These are phyloP conservation scores for Toxonevra muliebris DNA, from an alignment of 2,888 invertebrate genomes.

Conservation along the genomic window DNA sequence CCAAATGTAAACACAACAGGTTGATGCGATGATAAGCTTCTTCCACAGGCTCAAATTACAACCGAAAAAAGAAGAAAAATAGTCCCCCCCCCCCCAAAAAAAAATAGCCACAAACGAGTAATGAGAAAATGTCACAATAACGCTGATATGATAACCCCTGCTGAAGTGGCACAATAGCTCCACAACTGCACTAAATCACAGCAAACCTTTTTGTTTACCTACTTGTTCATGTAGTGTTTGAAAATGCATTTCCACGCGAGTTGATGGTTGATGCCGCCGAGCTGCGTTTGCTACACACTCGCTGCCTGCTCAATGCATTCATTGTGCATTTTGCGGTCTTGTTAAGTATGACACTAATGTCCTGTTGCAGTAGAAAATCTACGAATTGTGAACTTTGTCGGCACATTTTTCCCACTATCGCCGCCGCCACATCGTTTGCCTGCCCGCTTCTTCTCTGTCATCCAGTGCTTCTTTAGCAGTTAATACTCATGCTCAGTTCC, in stretches of 20 bases:
- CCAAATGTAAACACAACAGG: conserved; percentile 13
- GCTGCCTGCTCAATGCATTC: conserved; percentile 15
- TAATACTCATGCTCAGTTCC: background rate
- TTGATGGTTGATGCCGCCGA: background rate
- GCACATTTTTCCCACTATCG: conserved; percentile 1
- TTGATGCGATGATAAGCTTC: conserved; percentile 20
- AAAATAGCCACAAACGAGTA: no score
- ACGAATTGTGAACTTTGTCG: conserved; percentile 12
- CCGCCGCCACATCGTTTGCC: background rate
- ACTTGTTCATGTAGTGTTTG: background rate
- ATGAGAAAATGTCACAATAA: conserved; percentile 20
- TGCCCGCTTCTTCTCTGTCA: no score
- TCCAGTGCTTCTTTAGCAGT: no score
- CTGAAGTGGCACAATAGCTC: conserved; percentile 42
- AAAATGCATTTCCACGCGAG: background rate
- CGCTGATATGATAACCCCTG: conserved; percentile 33
- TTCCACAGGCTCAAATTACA: no score
- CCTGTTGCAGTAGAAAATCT: conserved; percentile 36
- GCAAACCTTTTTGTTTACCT: background rate
- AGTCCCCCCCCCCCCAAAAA: no score
- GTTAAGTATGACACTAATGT: conserved; percentile 45
- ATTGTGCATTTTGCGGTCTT: conserved; percentile 40
- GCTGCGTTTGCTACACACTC: background rate
- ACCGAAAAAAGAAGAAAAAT: no score
- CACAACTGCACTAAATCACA: conserved; percentile 17